These are phyloP conservation scores for Morpho achilles DNA, from an alignment of 2,888 invertebrate genomes.

Conservation along the genomic window DNA sequence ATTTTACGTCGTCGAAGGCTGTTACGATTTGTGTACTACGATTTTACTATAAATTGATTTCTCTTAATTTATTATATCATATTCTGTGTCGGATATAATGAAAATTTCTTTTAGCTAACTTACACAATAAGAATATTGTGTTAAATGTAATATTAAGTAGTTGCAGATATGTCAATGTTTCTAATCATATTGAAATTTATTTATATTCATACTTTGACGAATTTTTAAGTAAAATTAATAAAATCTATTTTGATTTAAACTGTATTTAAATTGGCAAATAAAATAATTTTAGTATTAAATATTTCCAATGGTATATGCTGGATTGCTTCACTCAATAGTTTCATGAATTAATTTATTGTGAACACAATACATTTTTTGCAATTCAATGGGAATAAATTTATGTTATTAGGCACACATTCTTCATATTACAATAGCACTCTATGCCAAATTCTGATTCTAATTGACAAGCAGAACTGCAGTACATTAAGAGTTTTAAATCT, in stretches of 20 bases:
- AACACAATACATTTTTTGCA: conserved; percentile 22
- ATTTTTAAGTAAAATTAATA: too few relatives aligned
- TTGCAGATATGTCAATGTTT: too few relatives aligned
- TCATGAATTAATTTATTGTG: conserved; percentile 7
- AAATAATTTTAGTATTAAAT: not conserved
- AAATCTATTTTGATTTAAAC: too few relatives aligned
- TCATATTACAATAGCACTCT: conserved; percentile 15
- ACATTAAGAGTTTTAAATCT: not conserved
- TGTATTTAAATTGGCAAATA: too few relatives aligned
- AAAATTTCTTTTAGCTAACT: not conserved
- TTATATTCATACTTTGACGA: too few relatives aligned
- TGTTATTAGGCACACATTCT: conserved; percentile 14
- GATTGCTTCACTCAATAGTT: conserved; percentile 10
- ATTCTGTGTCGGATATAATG: not conserved
- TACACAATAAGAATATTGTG: not conserved
- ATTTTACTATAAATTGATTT: conserved; percentile 12
- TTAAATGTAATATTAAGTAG: too few relatives aligned
- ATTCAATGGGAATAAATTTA: conserved; percentile 16
- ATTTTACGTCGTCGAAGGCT: conserved; percentile 21
- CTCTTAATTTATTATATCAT: not conserved
- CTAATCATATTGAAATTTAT: too few relatives aligned
- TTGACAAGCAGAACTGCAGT: not conserved
- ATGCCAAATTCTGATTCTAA: not conserved
- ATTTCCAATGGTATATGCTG: not conserved
- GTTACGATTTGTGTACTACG: conserved; percentile 17